These are phyloP conservation scores for Chascanopsetta lugubris DNA, from an alignment of 2,113 vertebrate genomes.

Conservation along the genomic window DNA sequence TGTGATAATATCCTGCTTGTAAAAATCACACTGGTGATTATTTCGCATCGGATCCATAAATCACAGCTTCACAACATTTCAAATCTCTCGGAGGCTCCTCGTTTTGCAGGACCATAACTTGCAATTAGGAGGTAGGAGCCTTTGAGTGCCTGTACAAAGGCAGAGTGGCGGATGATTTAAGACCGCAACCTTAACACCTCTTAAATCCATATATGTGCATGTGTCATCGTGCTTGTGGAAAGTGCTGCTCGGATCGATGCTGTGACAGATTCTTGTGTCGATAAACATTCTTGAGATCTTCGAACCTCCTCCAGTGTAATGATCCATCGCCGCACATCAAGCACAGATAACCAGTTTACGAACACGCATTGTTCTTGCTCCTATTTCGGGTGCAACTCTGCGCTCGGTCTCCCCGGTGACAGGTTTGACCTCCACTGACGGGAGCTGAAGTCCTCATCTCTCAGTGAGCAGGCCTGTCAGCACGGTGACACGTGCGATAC, in stretches of 20 bases:
- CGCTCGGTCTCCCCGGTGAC: neutral
- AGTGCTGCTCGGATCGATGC: neutral
- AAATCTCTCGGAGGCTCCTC: constrained; percentile 14
- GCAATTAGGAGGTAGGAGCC: constrained; percentile 3
- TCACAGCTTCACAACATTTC: constrained; percentile 37
- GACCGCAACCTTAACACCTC: neutral
- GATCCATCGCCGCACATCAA: no score
- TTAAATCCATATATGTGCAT: neutral
- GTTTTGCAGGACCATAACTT: constrained; percentile 22
- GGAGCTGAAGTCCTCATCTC: neutral
- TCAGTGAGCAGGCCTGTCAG: neutral
- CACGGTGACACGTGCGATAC: neutral
- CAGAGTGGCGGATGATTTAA: neutral
- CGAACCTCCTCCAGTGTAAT: neutral
- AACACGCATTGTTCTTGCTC: neutral
- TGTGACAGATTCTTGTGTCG: neutral
- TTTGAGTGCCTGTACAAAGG: neutral
- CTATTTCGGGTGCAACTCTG: neutral
- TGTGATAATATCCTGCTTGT: constrained; percentile 58
- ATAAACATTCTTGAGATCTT: neutral
- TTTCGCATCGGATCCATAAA: constrained; percentile 63
- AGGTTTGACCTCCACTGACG: neutral
- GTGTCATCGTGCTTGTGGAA: neutral
- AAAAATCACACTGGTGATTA: constrained; percentile 57
- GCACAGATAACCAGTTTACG: neutral